phyloP scores from a whole-genome alignment of 2,888 invertebrate genomes.

The Ernsta delagoae region DNA sequence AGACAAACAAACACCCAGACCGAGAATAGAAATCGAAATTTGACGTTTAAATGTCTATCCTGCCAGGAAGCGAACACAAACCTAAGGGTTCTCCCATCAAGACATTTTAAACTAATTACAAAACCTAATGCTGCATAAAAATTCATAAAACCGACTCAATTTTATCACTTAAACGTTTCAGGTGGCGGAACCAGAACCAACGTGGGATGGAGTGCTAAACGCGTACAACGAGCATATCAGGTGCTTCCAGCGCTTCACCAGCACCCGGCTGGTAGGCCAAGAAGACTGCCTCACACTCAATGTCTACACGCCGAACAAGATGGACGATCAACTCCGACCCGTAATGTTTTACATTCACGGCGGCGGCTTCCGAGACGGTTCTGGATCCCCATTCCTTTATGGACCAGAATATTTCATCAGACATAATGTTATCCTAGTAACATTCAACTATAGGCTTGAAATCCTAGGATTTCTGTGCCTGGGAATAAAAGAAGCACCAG shows the following conservation, averaged over 20 bases:
- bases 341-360: slow-evolving; percentile 79
- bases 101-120: too few species aligned
- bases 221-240: slow-evolving; percentile 65
- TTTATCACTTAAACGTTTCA: slow-evolving; percentile 43
- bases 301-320: slow-evolving; percentile 62
- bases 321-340: slow-evolving; percentile 49
- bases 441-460: slow-evolving; percentile 74
- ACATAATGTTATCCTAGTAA: slow-evolving; percentile 69
- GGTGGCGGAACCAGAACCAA: slow-evolving; percentile 56
- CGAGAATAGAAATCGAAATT: too few species aligned
- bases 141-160: too few species aligned
- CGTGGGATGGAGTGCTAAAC: slow-evolving; percentile 64
- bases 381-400: slow-evolving; percentile 67
- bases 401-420: slow-evolving; percentile 68
- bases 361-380: slow-evolving; percentile 74
- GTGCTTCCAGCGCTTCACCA: slow-evolving; percentile 67
- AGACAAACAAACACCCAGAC: too few species aligned
- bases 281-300: slow-evolving; percentile 74
- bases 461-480: slow-evolving; percentile 72
- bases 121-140: too few species aligned
- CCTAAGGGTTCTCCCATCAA: too few species aligned
- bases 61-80: too few species aligned
- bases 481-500: slow-evolving; percentile 71
- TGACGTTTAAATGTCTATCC: too few species aligned
- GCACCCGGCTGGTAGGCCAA: slow-evolving; percentile 54